These are phyloP conservation scores for Lymantria monacha DNA, from an alignment of 2,888 invertebrate genomes.

Conservation along the genomic window DNA sequence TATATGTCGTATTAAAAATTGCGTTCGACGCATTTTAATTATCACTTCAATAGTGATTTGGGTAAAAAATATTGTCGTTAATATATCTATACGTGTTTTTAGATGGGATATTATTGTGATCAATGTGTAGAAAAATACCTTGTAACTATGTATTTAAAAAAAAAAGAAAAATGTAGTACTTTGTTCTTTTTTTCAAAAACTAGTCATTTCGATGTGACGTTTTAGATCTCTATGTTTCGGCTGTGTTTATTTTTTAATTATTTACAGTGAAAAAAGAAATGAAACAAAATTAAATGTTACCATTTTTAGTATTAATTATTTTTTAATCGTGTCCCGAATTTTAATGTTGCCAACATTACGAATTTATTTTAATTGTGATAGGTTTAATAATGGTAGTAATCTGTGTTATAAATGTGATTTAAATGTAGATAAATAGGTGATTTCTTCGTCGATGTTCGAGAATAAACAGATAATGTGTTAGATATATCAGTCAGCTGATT, in stretches of 20 bases:
- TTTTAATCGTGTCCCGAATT: conserved; percentile 23
- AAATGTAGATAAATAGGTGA: conserved; percentile 17
- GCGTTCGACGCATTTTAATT: conserved; percentile 28
- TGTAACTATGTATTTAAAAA: not conserved
- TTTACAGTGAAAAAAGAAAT: conserved; percentile 32
- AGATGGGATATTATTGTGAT: conserved; percentile 45
- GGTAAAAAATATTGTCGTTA: conserved; percentile 24
- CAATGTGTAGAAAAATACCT: conserved; percentile 36
- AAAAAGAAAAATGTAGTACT: conserved; percentile 20
- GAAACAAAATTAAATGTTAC: conserved; percentile 22
- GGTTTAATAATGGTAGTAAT: conserved; percentile 31
- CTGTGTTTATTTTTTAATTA: conserved; percentile 67
- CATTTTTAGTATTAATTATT: conserved; percentile 8
- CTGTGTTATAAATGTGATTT: conserved; percentile 53
- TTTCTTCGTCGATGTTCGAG: conserved; percentile 5
- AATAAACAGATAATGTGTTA: conserved; percentile 1
- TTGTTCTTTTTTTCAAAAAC: conserved; percentile 25
- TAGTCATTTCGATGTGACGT: conserved; percentile 47
- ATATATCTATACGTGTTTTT: conserved; percentile 41
- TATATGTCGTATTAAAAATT: conserved; percentile 12
- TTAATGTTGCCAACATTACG: conserved; percentile 40
- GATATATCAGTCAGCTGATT: not conserved
- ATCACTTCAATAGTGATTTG: conserved; percentile 19
- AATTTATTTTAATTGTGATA: conserved; percentile 46
- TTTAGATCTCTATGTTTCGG: conserved; percentile 68